Percentiles rank a stretch among this genome's conserved stretches.
Conservation (phyloP, 2,113 vertebrate species). For the Psittacula cyanocephala region DNA sequence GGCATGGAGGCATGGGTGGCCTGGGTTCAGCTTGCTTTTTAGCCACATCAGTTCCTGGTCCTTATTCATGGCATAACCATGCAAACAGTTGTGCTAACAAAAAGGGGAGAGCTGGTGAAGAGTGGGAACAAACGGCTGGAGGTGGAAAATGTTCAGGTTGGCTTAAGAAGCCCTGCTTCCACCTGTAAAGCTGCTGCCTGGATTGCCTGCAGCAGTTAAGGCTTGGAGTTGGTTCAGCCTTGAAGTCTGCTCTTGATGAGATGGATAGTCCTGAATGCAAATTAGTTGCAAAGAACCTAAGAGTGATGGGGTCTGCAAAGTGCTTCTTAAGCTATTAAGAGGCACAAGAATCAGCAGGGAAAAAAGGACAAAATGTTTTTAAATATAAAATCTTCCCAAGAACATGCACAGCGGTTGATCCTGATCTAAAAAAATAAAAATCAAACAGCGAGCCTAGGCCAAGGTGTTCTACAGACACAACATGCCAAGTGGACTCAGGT, state of each 20-base stretch:
- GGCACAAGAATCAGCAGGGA: neutral
- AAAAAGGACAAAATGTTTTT: neutral
- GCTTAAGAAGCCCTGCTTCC: neutral
- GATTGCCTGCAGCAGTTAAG: slow-evolving; percentile 9
- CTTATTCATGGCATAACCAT: neutral
- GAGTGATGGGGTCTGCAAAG: slow-evolving; percentile 22
- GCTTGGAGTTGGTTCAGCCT: slow-evolving; percentile 32
- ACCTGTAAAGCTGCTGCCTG: neutral
- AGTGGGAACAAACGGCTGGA: neutral
- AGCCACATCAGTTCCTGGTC: neutral
- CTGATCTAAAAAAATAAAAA: neutral
- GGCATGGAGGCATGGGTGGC: neutral
- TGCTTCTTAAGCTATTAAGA: neutral
- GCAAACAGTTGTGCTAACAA: neutral
- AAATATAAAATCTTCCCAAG: neutral
- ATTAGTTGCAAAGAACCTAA: slow-evolving; percentile 3
- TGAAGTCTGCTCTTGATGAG: slow-evolving; percentile 8
- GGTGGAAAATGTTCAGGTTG: neutral
- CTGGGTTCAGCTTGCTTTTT: neutral
- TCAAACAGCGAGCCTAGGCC: neutral
- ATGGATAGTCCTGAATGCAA: slow-evolving; percentile 6
- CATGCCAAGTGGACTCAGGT: neutral
- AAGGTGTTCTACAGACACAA: neutral
- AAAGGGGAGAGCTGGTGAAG: neutral
- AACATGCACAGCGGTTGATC: neutral